These are phyloP conservation scores for Neosilurus hyrtlii DNA, from an alignment of 2,797 vertebrate species.

Conservation along the genomic window DNA sequence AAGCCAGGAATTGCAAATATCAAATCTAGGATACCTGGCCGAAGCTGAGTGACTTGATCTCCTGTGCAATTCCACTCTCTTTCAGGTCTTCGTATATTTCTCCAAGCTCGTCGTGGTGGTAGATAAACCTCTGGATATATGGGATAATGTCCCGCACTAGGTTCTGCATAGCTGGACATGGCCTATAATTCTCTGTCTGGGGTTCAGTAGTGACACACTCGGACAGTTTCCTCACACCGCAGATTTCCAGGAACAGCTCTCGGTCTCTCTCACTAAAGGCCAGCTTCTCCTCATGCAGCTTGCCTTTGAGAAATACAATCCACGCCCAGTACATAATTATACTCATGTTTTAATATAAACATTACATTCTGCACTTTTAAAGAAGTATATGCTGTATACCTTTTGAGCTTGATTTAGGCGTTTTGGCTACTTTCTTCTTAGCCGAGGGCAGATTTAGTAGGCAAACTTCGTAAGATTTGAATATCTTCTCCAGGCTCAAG, in stretches of 20 bases:
- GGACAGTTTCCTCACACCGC: conserved; percentile 66
- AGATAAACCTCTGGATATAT: conserved; percentile 76
- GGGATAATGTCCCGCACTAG: conserved; percentile 69
- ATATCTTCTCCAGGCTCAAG: conserved; percentile 75
- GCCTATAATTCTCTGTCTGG: conserved; percentile 69
- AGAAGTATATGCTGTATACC: conserved; percentile 54
- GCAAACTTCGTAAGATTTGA: conserved; percentile 67
- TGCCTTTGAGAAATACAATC: conserved; percentile 34
- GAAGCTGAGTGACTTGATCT: conserved; percentile 66
- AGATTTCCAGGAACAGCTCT: conserved; percentile 72
- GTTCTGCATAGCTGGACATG: conserved; percentile 67
- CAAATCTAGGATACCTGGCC: conserved; percentile 65
- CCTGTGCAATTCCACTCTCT: conserved; percentile 61
- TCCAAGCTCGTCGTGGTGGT: conserved; percentile 65
- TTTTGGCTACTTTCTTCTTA: conserved; percentile 59
- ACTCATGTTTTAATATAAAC: not conserved
- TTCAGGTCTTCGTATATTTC: conserved; percentile 66
- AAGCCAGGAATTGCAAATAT: not conserved
- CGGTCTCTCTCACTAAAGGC: conserved; percentile 68
- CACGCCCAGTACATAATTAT: not conserved
- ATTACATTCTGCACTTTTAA: not conserved
- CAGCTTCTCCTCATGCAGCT: conserved; percentile 26
- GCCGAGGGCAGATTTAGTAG: conserved; percentile 73
- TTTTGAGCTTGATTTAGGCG: conserved; percentile 40
- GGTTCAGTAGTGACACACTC: conserved; percentile 65